Base-by-base conservation (phyloP, 2,888 invertebrate species). In the Laothoe populi region DNA sequence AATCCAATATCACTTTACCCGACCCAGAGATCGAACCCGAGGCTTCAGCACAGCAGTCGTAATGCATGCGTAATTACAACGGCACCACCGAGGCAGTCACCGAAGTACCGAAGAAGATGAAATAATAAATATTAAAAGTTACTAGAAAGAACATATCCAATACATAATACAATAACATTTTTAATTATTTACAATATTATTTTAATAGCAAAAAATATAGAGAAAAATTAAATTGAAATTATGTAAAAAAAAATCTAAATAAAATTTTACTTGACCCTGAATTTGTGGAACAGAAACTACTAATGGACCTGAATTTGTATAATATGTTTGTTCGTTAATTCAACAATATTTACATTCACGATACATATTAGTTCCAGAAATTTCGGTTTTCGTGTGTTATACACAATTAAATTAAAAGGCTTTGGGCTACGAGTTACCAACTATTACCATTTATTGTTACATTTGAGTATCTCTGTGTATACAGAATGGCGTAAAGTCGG, bases 231-330 rank as follows among this genome's bases (percentile, higher is more conserved):
- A 49, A 35, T 13, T 13, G 11, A 38, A 38, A 60, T 49, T n/a
- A n/a, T n/a, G n/a, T n/a, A 26, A 46, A 31, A 53, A 26, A 53
- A 24, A 26, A 42, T 10, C 19, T 19, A 11, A 60, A 24, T 26
- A 42, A 49, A 13, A 7, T 19, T 19, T 26, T n/a, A 42, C 19
- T 19, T 26, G 49, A 48, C 16, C 40, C 38, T 4, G 40, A n/a
- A 49, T 48, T 60, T 48, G 26, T 26, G 26, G 23, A 7, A 48
- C 23, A 35, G 24, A 48, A 46, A 38, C 13, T 19, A 38, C 21
- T 40, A 62, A 62, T 59, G 58, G 40, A 62, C 58, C 26, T 13
- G 35, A 59, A 59, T 59, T 49, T 49, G n/a, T n/a, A n/a, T n/a
- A n/a, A n/a, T n/a, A 40, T 48, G 26, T 62, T 58, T 62, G 62